phyloP scores from a whole-genome alignment of 2,888 invertebrate species.

The Pachymerium ferrugineum region DNA sequence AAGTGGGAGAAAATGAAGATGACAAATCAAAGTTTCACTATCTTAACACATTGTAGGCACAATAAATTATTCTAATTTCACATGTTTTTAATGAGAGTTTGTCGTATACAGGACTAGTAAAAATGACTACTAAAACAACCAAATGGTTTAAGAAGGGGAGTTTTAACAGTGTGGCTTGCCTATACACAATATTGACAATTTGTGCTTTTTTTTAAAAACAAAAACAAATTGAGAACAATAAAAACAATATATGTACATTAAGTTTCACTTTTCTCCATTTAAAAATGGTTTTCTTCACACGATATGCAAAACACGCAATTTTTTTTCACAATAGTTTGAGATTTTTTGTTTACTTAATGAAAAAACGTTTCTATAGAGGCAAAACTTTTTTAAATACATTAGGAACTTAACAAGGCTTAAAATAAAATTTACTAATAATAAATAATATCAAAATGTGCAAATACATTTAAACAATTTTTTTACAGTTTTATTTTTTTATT shows the following conservation, averaged over 20 bases:
- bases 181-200: constrained; percentile 5
- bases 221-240: neutral
- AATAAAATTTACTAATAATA: neutral
- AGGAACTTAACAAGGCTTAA: neutral
- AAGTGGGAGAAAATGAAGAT: neutral
- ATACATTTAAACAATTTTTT: neutral
- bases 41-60: neutral
- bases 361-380: no score
- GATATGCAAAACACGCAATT: neutral
- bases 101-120: constrained; percentile 15
- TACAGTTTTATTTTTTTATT: neutral
- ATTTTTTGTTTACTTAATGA: neutral
- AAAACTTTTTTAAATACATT: neutral
- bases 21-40: neutral
- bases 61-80: neutral
- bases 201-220: neutral
- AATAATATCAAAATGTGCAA: neutral
- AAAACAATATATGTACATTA: neutral
- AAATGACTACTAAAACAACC: neutral
- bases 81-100: neutral
- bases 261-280: neutral
- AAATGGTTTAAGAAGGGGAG: neutral
- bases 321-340: neutral
- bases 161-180: constrained; percentile 6
- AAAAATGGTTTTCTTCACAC: neutral